phyloP scores from a whole-genome alignment of 2,797 vertebrate species.

The Malurus leucopterus region DNA sequence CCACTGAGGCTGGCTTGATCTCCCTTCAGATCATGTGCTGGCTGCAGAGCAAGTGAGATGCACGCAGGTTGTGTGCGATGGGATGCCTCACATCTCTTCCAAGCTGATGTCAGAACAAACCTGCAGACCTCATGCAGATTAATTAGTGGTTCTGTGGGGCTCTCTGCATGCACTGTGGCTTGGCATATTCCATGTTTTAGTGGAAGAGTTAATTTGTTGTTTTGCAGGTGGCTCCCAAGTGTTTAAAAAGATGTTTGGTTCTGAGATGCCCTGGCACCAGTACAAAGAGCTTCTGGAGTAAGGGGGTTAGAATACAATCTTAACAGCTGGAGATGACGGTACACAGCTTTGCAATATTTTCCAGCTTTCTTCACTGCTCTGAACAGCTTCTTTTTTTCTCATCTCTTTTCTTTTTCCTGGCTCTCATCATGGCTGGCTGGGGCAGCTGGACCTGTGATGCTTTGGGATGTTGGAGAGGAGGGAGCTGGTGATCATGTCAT shows the following conservation, averaged over 20 bases:
- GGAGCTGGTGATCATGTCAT: background rate
- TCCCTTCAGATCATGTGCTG: background rate
- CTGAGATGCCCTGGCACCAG: background rate
- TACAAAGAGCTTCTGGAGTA: background rate
- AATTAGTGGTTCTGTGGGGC: background rate
- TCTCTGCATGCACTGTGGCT: background rate
- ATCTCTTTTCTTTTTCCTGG: background rate
- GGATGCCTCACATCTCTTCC: background rate
- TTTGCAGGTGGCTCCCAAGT: background rate
- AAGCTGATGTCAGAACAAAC: background rate
- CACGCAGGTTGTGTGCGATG: accelerated
- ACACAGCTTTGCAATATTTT: background rate
- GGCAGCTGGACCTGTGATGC: background rate
- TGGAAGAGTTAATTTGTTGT: background rate
- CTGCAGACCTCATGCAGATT: background rate
- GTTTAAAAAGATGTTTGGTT: background rate
- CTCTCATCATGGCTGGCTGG: background rate
- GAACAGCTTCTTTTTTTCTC: background rate
- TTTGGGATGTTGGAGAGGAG: background rate
- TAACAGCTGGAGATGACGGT: background rate
- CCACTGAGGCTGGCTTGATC: background rate
- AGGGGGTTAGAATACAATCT: background rate
- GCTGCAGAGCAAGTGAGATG: background rate
- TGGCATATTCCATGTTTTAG: background rate
- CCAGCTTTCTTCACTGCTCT: background rate